Percentiles rank a stretch among this genome's conserved stretches.
phyloP scores from a whole-genome alignment of 2,888 invertebrate species.

The Arrhopalites spinosus region DNA sequence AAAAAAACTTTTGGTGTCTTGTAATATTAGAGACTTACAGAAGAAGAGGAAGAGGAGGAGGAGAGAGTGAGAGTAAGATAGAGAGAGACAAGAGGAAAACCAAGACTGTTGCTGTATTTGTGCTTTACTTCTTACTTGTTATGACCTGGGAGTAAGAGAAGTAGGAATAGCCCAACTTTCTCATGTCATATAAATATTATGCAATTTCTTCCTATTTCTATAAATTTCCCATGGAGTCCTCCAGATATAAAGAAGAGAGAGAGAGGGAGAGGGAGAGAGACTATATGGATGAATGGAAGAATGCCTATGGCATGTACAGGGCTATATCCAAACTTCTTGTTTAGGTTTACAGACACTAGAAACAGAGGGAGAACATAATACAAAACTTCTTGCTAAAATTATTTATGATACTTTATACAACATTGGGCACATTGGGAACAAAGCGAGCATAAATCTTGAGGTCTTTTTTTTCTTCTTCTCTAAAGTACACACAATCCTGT shows the following conservation, averaged over 20 bases:
- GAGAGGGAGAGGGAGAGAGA: neutral
- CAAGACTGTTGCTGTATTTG: neutral
- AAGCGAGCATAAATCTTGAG: conserved; percentile 47
- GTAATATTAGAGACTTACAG: neutral
- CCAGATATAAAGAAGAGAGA: too few species aligned
- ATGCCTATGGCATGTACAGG: neutral
- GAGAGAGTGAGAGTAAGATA: neutral
- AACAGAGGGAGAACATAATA: conserved; percentile 15
- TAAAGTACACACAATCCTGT: neutral
- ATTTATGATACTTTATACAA: conserved; percentile 51
- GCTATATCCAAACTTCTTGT: too few species aligned
- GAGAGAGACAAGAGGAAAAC: neutral
- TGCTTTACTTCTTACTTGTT: neutral
- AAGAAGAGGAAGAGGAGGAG: neutral
- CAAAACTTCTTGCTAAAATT: conserved; percentile 43
- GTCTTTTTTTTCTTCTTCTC: conserved; percentile 27
- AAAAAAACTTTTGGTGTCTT: neutral
- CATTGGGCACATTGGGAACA: conserved; percentile 49
- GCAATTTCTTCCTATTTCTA: conserved; percentile 17
- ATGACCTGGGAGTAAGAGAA: too few species aligned
- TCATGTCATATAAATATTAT: conserved; percentile 25
- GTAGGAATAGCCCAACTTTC: neutral
- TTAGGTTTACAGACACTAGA: too few species aligned
- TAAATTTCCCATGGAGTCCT: conserved; percentile 20
- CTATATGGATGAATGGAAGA: too few species aligned